Evolutionary conservation across 2,113 vertebrate species (phyloP).

Genomic region (Elaphurus davidianus): DNA sequence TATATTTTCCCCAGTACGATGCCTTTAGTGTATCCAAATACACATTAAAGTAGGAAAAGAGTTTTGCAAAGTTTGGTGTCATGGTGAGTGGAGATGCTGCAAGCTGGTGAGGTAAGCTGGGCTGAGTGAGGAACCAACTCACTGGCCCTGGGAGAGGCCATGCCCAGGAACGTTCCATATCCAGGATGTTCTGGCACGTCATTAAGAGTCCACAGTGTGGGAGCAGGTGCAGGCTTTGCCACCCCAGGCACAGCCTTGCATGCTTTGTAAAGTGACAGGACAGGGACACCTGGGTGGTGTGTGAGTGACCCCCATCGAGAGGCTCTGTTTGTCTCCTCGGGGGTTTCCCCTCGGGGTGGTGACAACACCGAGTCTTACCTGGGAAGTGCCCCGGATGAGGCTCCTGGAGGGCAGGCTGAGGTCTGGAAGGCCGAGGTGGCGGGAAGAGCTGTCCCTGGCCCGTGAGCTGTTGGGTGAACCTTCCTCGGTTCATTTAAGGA

Average conservation of each 20-base stretch:
- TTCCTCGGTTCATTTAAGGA: neutral
- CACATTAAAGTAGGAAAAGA: too few species aligned
- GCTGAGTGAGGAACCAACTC: neutral
- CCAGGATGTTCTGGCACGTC: neutral
- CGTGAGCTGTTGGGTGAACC: fast-evolving
- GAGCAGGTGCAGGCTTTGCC: neutral
- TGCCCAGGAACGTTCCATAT: neutral
- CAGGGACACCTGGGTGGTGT: neutral
- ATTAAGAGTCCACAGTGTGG: neutral
- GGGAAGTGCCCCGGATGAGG: neutral
- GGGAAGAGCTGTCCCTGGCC: neutral
- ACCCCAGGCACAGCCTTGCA: neutral
- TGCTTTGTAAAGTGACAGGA: neutral
- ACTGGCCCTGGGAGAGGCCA: neutral
- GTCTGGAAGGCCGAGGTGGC: neutral
- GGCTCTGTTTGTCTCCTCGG: neutral
- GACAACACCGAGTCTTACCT: fast-evolving
- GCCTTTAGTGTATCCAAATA: neutral
- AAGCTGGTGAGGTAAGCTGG: neutral
- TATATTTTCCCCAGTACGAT: neutral
- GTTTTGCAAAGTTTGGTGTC: neutral
- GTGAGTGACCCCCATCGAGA: neutral
- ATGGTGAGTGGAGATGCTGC: neutral
- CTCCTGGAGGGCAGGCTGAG: neutral
- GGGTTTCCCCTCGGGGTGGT: fast-evolving